Evolutionary conservation across 2,888 invertebrate species (phyloP).

Genomic region (Clitarchus hookeri): DNA sequence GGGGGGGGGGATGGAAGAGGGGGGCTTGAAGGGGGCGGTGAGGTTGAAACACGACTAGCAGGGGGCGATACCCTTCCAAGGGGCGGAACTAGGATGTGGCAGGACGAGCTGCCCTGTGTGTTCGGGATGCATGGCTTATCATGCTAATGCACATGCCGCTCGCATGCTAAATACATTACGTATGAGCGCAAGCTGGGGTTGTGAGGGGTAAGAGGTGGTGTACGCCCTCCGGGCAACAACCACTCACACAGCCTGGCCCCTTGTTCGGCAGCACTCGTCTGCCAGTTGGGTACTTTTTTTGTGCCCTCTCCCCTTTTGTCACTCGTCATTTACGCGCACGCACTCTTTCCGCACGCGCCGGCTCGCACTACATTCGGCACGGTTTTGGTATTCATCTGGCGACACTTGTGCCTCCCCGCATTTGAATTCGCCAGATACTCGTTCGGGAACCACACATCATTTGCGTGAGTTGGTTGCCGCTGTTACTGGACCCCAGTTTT

Average conservation of each 20-base stretch:
- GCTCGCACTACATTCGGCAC: too few relatives aligned
- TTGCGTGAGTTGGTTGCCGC: neutral
- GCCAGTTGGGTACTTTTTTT: neutral
- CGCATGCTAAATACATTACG: constrained; percentile 21
- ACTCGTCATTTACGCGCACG: neutral
- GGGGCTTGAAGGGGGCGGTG: neutral
- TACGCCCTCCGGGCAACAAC: neutral
- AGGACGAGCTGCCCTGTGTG: constrained; percentile 6
- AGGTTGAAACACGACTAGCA: neutral
- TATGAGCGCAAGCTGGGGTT: neutral
- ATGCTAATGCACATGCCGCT: constrained; percentile 21
- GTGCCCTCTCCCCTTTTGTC: neutral
- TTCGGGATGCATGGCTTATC: constrained; percentile 24
- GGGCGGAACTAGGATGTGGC: neutral
- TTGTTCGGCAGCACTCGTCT: neutral
- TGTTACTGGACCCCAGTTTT: too few relatives aligned
- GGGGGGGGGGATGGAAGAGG: neutral
- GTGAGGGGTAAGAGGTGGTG: too few relatives aligned
- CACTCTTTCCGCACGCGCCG: too few relatives aligned
- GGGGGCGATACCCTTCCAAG: neutral
- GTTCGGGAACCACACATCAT: neutral
- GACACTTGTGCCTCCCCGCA: neutral
- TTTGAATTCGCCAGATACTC: constrained; percentile 7
- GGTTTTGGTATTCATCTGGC: neutral
- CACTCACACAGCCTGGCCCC: neutral